Evolutionary conservation across 1,140 invertebrate genomes (phyloP).

Genomic region (Drosophila nasuta): DNA sequence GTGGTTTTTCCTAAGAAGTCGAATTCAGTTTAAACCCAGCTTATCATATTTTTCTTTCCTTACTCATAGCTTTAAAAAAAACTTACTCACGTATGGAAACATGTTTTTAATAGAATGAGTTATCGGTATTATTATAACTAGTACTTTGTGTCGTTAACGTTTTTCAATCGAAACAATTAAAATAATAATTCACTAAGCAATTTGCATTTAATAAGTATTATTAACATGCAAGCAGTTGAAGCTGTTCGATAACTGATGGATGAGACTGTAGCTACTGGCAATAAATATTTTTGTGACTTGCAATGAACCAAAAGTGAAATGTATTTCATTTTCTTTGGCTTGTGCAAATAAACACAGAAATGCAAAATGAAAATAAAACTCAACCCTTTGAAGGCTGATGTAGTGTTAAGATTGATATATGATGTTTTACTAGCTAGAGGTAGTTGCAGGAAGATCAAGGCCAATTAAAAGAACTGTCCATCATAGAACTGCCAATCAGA

Average conservation of each 20-base stretch:
- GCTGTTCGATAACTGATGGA: conserved; percentile 3
- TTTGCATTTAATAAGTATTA: conserved; percentile 5
- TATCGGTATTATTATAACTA: background rate
- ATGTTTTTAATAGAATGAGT: background rate
- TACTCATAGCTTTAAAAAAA: no score
- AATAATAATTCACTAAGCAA: background rate
- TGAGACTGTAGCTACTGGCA: conserved; percentile 15
- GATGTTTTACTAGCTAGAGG: conserved; percentile 1
- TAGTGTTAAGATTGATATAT: background rate
- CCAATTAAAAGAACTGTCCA: conserved; percentile 27
- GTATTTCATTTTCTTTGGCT: conserved; percentile 29
- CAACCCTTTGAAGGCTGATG: background rate
- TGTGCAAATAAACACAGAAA: conserved; percentile 42
- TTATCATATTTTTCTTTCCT: no score
- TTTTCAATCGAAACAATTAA: conserved; percentile 2
- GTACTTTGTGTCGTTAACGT: background rate
- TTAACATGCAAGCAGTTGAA: background rate
- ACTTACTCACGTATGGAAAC: background rate
- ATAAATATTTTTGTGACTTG: conserved; percentile 22
- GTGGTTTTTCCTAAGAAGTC: no score
- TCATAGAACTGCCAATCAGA: conserved; percentile 28
- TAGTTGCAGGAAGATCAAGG: conserved; percentile 8
- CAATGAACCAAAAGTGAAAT: conserved; percentile 22
- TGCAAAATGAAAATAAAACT: conserved; percentile 16
- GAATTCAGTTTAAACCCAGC: no score